phyloP scores from a whole-genome alignment of 2,888 invertebrate genomes.

The Drosophila testacea region DNA sequence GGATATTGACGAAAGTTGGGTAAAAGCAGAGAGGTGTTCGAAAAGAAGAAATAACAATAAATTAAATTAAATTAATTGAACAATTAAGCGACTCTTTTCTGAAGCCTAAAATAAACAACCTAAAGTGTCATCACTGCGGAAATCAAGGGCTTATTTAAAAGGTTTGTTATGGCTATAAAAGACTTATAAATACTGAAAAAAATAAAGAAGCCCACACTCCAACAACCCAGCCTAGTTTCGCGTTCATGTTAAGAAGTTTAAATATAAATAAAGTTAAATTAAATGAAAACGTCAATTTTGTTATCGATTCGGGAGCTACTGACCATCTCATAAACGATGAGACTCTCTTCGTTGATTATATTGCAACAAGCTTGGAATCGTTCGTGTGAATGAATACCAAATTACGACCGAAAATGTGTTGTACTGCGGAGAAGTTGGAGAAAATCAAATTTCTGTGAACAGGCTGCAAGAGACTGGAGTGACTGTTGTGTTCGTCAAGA shows the following conservation, averaged over 20 bases:
- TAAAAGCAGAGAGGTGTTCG: too few species aligned
- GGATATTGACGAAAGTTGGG: too few species aligned
- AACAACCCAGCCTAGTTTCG: constrained; percentile 10
- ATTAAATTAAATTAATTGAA: too few species aligned
- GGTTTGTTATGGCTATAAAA: constrained; percentile 10
- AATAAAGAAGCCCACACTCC: constrained; percentile 16
- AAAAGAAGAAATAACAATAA: too few species aligned
- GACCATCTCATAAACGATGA: constrained; percentile 13
- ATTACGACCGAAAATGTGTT: constrained; percentile 7
- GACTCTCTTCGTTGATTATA: neutral
- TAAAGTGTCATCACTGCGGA: constrained; percentile 15
- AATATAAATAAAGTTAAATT: too few species aligned
- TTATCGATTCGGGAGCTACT: constrained; percentile 12
- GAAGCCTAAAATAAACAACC: too few species aligned
- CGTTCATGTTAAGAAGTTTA: constrained; percentile 13
- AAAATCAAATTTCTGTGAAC: constrained; percentile 6
- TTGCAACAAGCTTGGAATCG: constrained; percentile 14
- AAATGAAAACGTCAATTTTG: neutral
- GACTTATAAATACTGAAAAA: neutral
- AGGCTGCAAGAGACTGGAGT: constrained; percentile 12
- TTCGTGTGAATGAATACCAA: constrained; percentile 2
- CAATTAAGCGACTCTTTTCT: too few species aligned
- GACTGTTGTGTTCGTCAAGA: constrained; percentile 6
- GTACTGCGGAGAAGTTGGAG: neutral
- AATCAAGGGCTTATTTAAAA: constrained; percentile 20